Conservation (phyloP, 1,140 invertebrate species). For the Macrostomum lignano region DNA sequence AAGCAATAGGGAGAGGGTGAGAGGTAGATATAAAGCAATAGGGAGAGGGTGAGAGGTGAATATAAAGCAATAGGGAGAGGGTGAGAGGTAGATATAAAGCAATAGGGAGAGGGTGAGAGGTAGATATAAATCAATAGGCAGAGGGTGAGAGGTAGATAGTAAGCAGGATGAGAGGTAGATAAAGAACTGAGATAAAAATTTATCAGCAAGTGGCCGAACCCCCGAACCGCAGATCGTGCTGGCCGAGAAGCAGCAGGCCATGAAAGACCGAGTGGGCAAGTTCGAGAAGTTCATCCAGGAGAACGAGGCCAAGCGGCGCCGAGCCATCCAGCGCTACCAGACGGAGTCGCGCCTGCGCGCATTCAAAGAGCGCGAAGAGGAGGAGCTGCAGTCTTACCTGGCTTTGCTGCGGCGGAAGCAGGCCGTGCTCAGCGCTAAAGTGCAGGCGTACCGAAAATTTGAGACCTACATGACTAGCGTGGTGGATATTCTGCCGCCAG, state of each 20-base stretch:
- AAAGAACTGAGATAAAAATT: constrained; percentile 1
- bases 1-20: too few relatives aligned
- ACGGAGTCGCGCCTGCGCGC: constrained; percentile 15
- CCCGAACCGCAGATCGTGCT: background rate
- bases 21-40: too few relatives aligned
- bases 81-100: too few relatives aligned
- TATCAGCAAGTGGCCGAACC: background rate
- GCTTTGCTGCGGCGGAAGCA: too few relatives aligned
- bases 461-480: constrained; percentile 19
- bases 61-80: too few relatives aligned
- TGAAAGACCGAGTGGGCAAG: constrained; percentile 21
- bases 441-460: constrained; percentile 23
- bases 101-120: too few relatives aligned
- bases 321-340: constrained; percentile 26
- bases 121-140: too few relatives aligned
- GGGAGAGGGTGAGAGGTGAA: too few relatives aligned
- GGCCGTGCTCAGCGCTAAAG: too few relatives aligned
- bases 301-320: constrained; percentile 21
- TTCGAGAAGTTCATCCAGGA: constrained; percentile 27
- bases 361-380: too few relatives aligned
- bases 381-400: too few relatives aligned
- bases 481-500: constrained; percentile 22
- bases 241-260: constrained; percentile 7
- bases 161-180: constrained; percentile 4
- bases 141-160: too few relatives aligned